phyloP scores from a whole-genome alignment of 2,888 invertebrate species.

The Cephus pulcher region DNA sequence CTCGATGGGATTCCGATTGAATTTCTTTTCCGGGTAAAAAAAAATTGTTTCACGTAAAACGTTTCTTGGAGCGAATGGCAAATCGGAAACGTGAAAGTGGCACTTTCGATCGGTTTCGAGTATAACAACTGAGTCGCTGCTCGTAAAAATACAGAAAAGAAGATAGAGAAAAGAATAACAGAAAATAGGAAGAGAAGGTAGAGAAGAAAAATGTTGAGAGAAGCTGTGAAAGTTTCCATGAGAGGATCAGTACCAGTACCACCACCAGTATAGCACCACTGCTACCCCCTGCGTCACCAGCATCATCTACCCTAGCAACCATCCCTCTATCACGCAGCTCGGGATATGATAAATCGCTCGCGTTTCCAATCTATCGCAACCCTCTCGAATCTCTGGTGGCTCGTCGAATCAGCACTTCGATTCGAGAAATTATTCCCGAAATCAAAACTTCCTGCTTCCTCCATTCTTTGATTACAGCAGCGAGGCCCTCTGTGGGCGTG shows the following conservation, averaged over 20 bases:
- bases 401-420: not conserved
- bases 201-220: not conserved
- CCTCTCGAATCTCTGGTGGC: not conserved
- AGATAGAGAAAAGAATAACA: not conserved
- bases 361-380: slow-evolving; percentile 2
- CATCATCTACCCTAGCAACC: not conserved
- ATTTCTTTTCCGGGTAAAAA: not conserved
- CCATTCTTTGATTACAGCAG: not conserved
- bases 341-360: not conserved
- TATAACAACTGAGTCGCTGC: not conserved
- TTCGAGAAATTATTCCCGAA: not conserved
- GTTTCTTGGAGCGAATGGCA: not conserved
- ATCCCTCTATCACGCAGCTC: not conserved
- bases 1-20: not conserved
- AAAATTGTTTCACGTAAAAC: not conserved
- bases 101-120: not conserved
- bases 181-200: not conserved
- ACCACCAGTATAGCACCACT: not conserved
- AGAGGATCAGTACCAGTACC: not conserved
- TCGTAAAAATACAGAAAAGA: not conserved
- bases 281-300: not conserved
- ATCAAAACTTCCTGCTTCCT: slow-evolving; percentile 6
- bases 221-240: not conserved
- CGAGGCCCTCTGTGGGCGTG: not conserved
- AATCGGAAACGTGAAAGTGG: not conserved